Conservation (phyloP, 1,140 invertebrate species). For the Drosophila orosa region DNA sequence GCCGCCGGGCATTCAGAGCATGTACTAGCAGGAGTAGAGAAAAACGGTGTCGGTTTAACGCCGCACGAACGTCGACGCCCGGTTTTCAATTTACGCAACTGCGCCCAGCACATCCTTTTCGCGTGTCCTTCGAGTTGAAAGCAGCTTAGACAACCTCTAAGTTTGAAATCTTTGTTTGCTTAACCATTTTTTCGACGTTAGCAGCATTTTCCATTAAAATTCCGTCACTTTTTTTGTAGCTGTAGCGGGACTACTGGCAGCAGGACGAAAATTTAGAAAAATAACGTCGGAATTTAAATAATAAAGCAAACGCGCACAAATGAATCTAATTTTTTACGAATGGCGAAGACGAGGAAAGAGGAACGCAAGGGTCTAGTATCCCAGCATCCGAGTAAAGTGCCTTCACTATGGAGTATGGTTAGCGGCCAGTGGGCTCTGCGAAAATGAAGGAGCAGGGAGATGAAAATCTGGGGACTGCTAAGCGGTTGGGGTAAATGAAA, state of each 20-base stretch:
- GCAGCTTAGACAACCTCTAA: slow-evolving; percentile 71
- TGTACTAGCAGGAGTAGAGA: slow-evolving; percentile 48
- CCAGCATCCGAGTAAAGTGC: slow-evolving; percentile 38
- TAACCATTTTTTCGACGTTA: slow-evolving; percentile 68
- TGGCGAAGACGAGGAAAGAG: slow-evolving; percentile 35
- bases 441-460: not conserved
- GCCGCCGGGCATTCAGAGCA: slow-evolving; percentile 76
- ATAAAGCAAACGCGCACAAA: slow-evolving; percentile 81
- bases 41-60: slow-evolving; percentile 41
- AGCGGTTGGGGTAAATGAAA: slow-evolving; percentile 62
- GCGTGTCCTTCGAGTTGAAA: slow-evolving; percentile 75
- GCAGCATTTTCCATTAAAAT: slow-evolving; percentile 84
- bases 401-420: slow-evolving; percentile 19
- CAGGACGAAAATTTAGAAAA: slow-evolving; percentile 77
- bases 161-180: slow-evolving; percentile 73
- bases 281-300: slow-evolving; percentile 81
- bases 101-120: slow-evolving; percentile 74
- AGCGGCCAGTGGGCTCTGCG: slow-evolving; percentile 14
- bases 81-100: slow-evolving; percentile 77
- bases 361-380: slow-evolving; percentile 12
- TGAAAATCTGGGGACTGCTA: slow-evolving; percentile 7
- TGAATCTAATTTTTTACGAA: slow-evolving; percentile 84
- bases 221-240: slow-evolving; percentile 64
- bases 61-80: slow-evolving; percentile 25
- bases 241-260: slow-evolving; percentile 20